phyloP scores from a whole-genome alignment of 2,888 invertebrate species.

The Troides oblongomaculatus region DNA sequence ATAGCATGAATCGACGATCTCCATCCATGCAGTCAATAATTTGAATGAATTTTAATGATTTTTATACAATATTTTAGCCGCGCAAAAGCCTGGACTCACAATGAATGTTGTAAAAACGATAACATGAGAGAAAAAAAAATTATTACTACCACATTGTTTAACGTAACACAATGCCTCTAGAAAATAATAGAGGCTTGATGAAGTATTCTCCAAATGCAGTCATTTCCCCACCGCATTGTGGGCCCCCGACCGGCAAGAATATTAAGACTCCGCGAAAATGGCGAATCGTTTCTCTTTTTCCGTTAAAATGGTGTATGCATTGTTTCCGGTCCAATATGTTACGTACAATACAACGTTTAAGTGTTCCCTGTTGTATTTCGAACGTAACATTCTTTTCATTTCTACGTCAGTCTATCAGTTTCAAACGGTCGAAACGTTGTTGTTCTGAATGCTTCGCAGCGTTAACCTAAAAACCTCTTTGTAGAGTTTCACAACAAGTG shows the following conservation, averaged over 20 bases:
- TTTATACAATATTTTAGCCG: neutral
- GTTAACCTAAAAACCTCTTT: too few relatives aligned
- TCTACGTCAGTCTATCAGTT: too few relatives aligned
- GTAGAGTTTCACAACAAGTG: too few relatives aligned
- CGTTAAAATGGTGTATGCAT: neutral
- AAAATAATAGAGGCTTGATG: conserved; percentile 27
- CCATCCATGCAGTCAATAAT: neutral
- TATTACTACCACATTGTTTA: conserved; percentile 8
- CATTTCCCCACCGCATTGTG: conserved; percentile 15
- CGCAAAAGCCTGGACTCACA: neutral
- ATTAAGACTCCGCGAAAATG: conserved; percentile 13
- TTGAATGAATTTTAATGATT: neutral
- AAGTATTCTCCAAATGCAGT: conserved; percentile 26
- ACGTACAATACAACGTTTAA: neutral
- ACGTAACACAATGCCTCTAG: conserved; percentile 14
- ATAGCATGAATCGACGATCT: too few relatives aligned
- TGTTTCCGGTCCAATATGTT: neutral
- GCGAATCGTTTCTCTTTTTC: conserved; percentile 6
- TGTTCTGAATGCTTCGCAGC: too few relatives aligned
- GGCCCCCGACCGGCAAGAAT: conserved; percentile 13
- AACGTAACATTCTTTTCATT: neutral
- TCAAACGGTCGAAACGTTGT: neutral
- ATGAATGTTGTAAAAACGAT: neutral
- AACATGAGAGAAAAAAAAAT: neutral
- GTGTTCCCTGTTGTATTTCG: neutral